Evolutionary conservation across 2,113 vertebrate genomes (phyloP).

Genomic region (Climacteris rufus): DNA sequence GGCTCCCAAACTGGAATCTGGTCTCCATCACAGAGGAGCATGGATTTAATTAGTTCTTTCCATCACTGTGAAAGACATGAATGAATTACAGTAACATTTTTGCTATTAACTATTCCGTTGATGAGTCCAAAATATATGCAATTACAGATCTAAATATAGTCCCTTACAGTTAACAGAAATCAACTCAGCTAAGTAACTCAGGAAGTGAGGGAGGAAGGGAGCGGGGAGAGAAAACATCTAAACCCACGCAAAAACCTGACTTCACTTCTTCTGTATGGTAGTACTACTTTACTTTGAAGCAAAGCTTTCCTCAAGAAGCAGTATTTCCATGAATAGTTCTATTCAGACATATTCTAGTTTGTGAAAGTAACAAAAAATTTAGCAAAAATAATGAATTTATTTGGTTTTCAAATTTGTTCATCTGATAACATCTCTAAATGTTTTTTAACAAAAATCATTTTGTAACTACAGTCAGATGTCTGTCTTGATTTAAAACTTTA

Average conservation of each 20-base stretch:
- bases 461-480: not conserved
- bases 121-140: conserved; percentile 8
- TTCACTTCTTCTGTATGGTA: not conserved
- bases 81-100: conserved; percentile 4
- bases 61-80: not conserved
- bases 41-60: conserved; percentile 5
- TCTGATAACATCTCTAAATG: not conserved
- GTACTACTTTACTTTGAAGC: not conserved
- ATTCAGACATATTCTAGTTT: not conserved
- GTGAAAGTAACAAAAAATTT: not conserved
- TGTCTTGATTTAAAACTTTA: not conserved
- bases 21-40: not conserved
- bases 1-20: not conserved
- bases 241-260: not conserved
- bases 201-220: not conserved
- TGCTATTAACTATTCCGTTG: not conserved
- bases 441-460: too few relatives aligned
- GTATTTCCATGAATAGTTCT: not conserved
- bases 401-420: not conserved
- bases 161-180: not conserved
- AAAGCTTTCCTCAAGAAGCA: not conserved
- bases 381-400: not conserved
- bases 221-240: not conserved
- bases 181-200: not conserved
- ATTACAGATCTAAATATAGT: conserved; percentile 38